Conservation (phyloP, 2,888 invertebrate genomes). For the Megalurothrips usitatus region DNA sequence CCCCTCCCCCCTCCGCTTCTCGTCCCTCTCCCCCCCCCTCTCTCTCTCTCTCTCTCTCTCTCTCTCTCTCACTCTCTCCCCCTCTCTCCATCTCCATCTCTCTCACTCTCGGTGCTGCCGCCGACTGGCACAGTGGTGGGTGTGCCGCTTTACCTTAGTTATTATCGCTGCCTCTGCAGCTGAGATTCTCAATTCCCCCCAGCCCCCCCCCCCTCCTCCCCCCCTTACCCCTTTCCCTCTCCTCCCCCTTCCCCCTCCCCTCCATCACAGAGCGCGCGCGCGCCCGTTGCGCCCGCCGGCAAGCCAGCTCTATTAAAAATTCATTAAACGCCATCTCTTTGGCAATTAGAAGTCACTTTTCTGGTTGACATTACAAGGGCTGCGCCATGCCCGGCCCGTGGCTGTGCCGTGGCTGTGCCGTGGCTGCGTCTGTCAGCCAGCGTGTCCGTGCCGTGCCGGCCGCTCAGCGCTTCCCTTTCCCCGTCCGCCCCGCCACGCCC, state of each 20-base stretch:
- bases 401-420: not conserved
- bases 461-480: not conserved
- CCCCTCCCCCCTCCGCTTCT: too few relatives aligned
- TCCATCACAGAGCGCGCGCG: not conserved
- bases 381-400: constrained; percentile 7
- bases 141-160: constrained; percentile 14
- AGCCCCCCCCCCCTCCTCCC: not conserved
- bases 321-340: constrained; percentile 36
- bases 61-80: constrained; percentile 35
- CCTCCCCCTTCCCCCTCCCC: constrained; percentile 23
- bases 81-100: constrained; percentile 22
- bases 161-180: constrained; percentile 22
- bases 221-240: not conserved
- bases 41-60: constrained; percentile 32
- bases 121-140: not conserved
- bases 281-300: constrained; percentile 19
- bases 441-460: not conserved
- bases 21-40: not conserved
- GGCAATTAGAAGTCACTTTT: constrained; percentile 31
- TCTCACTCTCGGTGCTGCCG: not conserved
- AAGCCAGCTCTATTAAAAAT: constrained; percentile 32
- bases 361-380: constrained; percentile 26
- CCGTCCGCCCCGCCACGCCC: constrained; percentile 2
- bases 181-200: constrained; percentile 22
- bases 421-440: not conserved